Conservation (phyloP, 2,113 vertebrate species). For the Chloroceryle aenea region DNA sequence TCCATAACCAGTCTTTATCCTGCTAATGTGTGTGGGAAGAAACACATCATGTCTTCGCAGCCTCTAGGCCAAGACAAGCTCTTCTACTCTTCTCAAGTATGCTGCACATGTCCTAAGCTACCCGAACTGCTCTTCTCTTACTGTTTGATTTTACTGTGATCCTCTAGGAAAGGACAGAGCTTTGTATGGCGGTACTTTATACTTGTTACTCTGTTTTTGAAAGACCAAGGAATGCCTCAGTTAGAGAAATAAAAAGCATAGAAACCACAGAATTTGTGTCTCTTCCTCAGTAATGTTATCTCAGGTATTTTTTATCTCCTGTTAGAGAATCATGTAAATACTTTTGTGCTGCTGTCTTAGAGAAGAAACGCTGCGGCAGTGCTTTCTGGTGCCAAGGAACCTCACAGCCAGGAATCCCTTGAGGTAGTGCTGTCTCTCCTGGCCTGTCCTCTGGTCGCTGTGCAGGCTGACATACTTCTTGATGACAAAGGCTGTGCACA, state of each 20-base stretch:
- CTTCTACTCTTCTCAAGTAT: not conserved
- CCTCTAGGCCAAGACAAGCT: not conserved
- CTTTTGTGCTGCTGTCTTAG: conserved; percentile 73
- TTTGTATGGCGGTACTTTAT: not conserved
- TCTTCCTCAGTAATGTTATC: conserved; percentile 74
- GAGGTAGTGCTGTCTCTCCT: not conserved
- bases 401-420: conserved; percentile 28
- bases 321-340: conserved; percentile 61
- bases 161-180: not conserved
- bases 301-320: conserved; percentile 74
- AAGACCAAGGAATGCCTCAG: conserved; percentile 14
- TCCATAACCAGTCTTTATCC: not conserved
- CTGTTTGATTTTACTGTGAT: not conserved
- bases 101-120: not conserved
- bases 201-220: conserved; percentile 11
- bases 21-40: not conserved
- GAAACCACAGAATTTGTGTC: conserved; percentile 78
- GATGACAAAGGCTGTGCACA: not conserved
- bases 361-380: conserved; percentile 79
- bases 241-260: conserved; percentile 81
- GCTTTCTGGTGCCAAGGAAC: not conserved
- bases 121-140: not conserved
- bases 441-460: not conserved
- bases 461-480: not conserved
- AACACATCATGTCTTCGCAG: not conserved